phyloP scores from a whole-genome alignment of 2,113 vertebrate genomes.

The Anguilla rostrata region DNA sequence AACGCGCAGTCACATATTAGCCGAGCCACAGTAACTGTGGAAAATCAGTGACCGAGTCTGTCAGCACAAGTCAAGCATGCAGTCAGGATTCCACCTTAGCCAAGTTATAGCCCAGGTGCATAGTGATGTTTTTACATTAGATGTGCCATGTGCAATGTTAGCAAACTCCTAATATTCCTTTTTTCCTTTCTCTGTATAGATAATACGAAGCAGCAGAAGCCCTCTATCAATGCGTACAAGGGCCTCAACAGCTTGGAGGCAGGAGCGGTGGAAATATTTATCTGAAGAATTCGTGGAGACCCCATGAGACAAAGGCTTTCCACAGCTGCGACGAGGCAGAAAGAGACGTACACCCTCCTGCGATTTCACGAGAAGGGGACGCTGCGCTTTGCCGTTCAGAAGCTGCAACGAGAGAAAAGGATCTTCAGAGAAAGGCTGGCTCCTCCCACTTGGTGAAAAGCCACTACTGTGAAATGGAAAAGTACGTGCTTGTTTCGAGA shows the following conservation, averaged over 20 bases:
- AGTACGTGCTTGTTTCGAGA: background rate
- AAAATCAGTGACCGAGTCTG: background rate
- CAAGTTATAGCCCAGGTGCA: background rate
- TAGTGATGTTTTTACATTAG: background rate
- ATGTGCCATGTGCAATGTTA: background rate
- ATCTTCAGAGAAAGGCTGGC: background rate
- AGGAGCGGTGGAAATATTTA: slow-evolving; percentile 73
- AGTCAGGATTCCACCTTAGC: background rate
- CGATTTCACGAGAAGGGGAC: background rate
- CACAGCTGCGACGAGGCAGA: background rate
- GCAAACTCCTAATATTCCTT: slow-evolving; percentile 30
- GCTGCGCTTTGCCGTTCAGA: background rate
- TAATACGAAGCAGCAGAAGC: slow-evolving; percentile 38
- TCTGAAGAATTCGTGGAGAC: slow-evolving; percentile 48
- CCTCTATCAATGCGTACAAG: slow-evolving; percentile 38
- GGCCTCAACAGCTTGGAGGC: slow-evolving; percentile 43
- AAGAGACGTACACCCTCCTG: background rate
- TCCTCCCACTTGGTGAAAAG: background rate
- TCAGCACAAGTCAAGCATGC: background rate
- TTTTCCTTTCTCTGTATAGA: slow-evolving; percentile 47
- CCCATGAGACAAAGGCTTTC: background rate
- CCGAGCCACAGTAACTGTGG: background rate
- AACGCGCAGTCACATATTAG: background rate
- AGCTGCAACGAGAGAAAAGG: background rate
- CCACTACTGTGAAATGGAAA: background rate